Percentiles rank a stretch among this genome's conserved stretches.
Conservation (phyloP, 2,888 invertebrate genomes). For the Antheraea assamensis region DNA sequence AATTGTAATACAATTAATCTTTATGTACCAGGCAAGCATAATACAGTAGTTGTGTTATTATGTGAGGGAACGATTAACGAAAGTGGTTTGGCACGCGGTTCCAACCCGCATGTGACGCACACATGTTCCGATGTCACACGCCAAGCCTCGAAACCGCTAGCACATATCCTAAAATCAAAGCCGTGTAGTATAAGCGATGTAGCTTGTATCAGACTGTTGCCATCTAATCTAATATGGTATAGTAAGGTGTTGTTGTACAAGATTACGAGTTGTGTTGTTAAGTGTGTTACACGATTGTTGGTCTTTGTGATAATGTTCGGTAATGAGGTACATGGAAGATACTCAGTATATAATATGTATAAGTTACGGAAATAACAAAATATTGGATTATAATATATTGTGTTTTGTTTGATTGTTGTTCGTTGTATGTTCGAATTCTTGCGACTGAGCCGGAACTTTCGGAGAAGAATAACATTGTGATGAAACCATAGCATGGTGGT, state of each 20-base stretch:
- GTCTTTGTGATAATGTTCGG: background rate
- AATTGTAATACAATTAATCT: conserved; percentile 13
- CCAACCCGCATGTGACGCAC: conserved; percentile 63
- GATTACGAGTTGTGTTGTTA: conserved; percentile 9
- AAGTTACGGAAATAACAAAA: background rate
- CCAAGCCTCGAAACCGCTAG: conserved; percentile 36
- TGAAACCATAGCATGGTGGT: too few species aligned
- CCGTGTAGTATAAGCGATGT: conserved; percentile 41
- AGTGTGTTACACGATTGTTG: background rate
- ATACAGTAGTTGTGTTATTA: conserved; percentile 56
- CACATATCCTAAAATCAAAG: conserved; percentile 51
- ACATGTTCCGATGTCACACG: conserved; percentile 44
- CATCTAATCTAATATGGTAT: conserved; percentile 19
- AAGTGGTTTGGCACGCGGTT: conserved; percentile 65
- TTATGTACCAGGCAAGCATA: conserved; percentile 15
- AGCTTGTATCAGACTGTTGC: conserved; percentile 28
- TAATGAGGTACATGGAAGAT: background rate
- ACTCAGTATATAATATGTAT: background rate
- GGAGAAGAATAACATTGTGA: too few species aligned
- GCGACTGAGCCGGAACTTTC: too few species aligned
- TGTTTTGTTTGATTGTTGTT: too few species aligned
- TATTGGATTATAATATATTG: background rate
- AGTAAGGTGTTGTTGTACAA: conserved; percentile 10
- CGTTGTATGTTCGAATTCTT: too few species aligned
- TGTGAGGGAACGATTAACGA: conserved; percentile 60